Evolutionary conservation across 1,140 invertebrate genomes (phyloP).

Genomic region (Trichomalopsis sarcophagae): DNA sequence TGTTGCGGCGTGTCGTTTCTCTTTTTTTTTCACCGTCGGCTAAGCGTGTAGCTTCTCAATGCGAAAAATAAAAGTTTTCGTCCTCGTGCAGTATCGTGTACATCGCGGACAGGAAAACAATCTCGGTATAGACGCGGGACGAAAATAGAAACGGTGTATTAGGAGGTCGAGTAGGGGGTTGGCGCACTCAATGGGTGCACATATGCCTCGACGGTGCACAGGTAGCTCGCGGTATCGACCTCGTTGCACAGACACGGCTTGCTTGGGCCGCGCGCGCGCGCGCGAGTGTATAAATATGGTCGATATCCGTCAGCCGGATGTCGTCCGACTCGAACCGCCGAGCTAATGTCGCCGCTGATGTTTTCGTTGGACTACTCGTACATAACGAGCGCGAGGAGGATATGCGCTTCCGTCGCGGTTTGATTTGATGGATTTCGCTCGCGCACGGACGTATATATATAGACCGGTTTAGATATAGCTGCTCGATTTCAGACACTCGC

Average conservation of each 20-base stretch:
- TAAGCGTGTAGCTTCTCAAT: background rate
- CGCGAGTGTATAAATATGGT: background rate
- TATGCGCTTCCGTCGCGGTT: background rate
- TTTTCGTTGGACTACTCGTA: background rate
- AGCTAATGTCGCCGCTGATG: background rate
- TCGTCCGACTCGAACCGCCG: background rate
- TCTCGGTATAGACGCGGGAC: background rate
- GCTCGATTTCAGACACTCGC: background rate
- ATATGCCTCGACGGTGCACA: background rate
- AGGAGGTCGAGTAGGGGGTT: background rate
- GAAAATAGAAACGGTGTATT: background rate
- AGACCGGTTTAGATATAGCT: background rate
- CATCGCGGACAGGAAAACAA: background rate
- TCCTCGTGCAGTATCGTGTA: too few species aligned
- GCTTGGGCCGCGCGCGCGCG: too few species aligned
- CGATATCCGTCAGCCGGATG: slow-evolving; percentile 28
- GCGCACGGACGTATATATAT: background rate
- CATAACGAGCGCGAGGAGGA: background rate
- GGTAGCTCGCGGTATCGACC: slow-evolving; percentile 22
- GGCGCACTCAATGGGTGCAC: background rate
- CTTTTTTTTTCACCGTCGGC: background rate
- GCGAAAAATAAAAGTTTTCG: background rate
- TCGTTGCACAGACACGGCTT: background rate
- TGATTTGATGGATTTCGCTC: background rate
- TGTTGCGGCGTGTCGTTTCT: background rate